Evolutionary conservation across 2,113 vertebrate species (phyloP).

Genomic region (Ciconia boyciana): DNA sequence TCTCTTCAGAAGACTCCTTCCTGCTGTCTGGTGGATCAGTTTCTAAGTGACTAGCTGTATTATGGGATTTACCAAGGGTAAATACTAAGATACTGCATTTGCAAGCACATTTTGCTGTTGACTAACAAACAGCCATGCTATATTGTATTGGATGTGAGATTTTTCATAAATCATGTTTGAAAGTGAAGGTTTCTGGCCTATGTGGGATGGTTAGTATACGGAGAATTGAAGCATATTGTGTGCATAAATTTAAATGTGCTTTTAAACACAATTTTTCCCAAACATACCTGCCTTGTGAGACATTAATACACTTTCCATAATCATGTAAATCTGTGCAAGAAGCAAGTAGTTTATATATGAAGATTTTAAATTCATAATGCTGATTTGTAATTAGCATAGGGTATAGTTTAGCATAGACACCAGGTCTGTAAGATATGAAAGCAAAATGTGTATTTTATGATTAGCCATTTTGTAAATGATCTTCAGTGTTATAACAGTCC

Average conservation of each 20-base stretch:
- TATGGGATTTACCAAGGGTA: neutral
- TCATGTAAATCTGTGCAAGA: neutral
- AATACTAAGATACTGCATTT: neutral
- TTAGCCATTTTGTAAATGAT: neutral
- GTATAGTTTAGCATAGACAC: neutral
- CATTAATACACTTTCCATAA: neutral
- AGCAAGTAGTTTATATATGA: neutral
- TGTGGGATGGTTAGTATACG: neutral
- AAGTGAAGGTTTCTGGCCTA: neutral
- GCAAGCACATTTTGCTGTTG: neutral
- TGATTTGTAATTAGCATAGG: neutral
- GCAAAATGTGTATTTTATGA: neutral
- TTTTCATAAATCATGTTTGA: neutral
- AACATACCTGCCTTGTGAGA: neutral
- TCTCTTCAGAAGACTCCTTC: neutral
- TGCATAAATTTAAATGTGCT: neutral
- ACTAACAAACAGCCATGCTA: rapidly evolving
- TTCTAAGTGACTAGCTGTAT: neutral
- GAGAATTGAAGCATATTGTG: neutral
- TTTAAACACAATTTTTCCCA: neutral
- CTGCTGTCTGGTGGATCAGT: neutral
- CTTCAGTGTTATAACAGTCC: neutral
- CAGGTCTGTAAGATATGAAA: neutral
- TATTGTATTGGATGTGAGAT: neutral
- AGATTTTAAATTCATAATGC: neutral